Base-by-base conservation (phyloP, 2,113 vertebrate genomes). In the Ageneiosus marmoratus region DNA sequence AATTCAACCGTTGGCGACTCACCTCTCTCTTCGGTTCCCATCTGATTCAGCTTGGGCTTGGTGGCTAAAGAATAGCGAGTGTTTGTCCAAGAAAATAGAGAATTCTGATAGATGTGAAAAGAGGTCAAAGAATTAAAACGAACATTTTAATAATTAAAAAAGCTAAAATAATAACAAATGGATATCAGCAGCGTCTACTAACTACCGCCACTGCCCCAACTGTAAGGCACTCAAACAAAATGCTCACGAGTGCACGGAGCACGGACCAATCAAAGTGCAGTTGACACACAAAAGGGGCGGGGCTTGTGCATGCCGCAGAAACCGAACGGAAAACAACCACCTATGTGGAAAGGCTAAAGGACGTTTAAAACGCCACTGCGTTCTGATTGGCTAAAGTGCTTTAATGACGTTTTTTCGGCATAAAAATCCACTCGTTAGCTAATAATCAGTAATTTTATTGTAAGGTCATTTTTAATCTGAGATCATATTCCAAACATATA, bases 21-120 rank as follows among this genome's bases (percentile, higher is more conserved):
- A 95, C 94, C 94, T 92, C 88, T 89, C 56, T 94, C 93, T 80
- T 92, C 91, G 81, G 91, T 92, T 87, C 93, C 94, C 94, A 95
- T 95, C 44, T 78, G 46, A 51, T 16, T 62, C 41, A 76, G 73
- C 50, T 34, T 1, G 46, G 27, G 65, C 24, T 46, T 16, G 20
- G 44, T 29, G n/a, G 10, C n/a, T 20, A 3, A 46, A 9, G 8
- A 63, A 37, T 44, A 48, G 0, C 65, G 69, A 37, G 37, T 24
- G 18, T 32, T n/a, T 27, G 9, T 82, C 29, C 22, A 18, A 29
- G 6, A 6, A 48, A 44, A n/a, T 8, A 72, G 13, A 11, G 0
- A 0, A n/a, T 29, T 44, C 18, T 10, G 56, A 18, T 77, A 13
- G 4, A n/a, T 46, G 3, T 48, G 10, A 41, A 50, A 62, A 29